Percentiles rank a stretch among this genome's conserved stretches.
Evolutionary conservation across 2,797 vertebrate species (phyloP).

Genomic region (Sebastes minor): DNA sequence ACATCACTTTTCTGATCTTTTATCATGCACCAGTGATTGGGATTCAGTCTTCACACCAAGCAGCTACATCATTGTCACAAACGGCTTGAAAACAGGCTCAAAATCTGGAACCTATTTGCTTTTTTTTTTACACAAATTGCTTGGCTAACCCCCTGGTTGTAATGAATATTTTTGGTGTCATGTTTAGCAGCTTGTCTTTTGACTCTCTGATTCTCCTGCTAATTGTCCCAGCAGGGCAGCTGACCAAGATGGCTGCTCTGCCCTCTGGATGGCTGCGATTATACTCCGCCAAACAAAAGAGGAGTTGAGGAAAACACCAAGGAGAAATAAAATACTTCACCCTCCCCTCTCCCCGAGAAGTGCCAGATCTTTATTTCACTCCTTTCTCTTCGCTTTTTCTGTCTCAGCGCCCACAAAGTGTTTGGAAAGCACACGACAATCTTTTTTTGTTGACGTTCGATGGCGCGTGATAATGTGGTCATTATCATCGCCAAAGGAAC

Average conservation of each 20-base stretch:
- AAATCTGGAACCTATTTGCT: background rate
- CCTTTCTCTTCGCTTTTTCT: conserved; percentile 70
- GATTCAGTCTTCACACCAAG: background rate
- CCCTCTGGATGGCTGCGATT: conserved; percentile 51
- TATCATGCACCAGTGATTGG: background rate
- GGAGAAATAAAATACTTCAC: conserved; percentile 74
- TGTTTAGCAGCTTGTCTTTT: conserved; percentile 63
- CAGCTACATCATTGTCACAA: background rate
- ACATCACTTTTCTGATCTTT: background rate
- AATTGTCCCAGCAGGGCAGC: conserved; percentile 80
- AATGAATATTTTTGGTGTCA: conserved; percentile 57
- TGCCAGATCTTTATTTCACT: conserved; percentile 78
- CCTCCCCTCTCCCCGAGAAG: conserved; percentile 67
- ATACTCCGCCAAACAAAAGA: conserved; percentile 53
- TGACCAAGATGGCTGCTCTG: conserved; percentile 65
- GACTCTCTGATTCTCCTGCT: conserved; percentile 65
- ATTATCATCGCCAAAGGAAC: conserved; percentile 94
- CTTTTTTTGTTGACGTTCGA: conserved; percentile 93
- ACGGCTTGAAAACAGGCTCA: background rate
- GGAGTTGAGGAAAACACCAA: conserved; percentile 60
- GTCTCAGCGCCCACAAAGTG: conserved; percentile 79
- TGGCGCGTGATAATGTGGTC: conserved; percentile 97
- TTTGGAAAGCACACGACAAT: conserved; percentile 92
- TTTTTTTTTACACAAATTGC: conserved; percentile 8
- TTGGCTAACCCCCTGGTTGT: conserved; percentile 21